A percentile compares a stretch with the other conserved stretches of the same genome.
phyloP scores from a whole-genome alignment of 2,113 vertebrate genomes.

The Ceratotherium simum region DNA sequence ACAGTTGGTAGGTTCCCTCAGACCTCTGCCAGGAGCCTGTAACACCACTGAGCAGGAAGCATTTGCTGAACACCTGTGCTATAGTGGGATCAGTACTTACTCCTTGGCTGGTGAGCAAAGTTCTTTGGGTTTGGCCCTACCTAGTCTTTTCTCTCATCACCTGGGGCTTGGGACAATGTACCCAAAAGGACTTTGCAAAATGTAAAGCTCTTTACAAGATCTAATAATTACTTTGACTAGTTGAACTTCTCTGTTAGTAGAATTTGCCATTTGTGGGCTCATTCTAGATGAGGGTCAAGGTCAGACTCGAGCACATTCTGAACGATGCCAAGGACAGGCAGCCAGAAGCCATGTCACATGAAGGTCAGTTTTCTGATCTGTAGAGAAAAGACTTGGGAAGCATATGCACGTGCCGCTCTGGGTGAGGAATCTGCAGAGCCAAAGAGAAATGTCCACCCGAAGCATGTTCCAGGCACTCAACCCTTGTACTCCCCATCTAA shows the following conservation, averaged over 20 bases:
- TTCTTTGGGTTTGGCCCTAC: slow-evolving; percentile 13
- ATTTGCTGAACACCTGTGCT: not conserved
- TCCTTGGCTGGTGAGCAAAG: not conserved
- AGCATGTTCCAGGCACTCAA: not conserved
- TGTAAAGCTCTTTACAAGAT: not conserved
- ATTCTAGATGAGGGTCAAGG: not conserved
- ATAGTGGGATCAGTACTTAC: not conserved
- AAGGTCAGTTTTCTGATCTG: not conserved
- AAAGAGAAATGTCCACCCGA: not conserved
- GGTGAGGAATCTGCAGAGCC: not conserved
- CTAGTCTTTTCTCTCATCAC: not conserved
- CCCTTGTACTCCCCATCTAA: not conserved
- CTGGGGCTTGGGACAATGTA: not conserved
- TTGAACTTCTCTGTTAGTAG: not conserved
- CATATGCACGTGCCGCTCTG: not conserved
- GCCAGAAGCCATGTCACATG: not conserved
- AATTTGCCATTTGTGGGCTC: not conserved
- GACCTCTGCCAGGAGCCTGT: not conserved
- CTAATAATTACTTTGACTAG: not conserved
- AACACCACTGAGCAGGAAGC: not conserved
- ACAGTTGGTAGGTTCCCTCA: not conserved
- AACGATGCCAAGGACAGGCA: not conserved
- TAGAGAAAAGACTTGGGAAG: not conserved
- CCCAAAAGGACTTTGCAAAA: slow-evolving; percentile 28
- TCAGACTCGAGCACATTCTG: slow-evolving; percentile 37